phyloP scores from a whole-genome alignment of 2,888 invertebrate genomes.

The Cephonodes hylas region DNA sequence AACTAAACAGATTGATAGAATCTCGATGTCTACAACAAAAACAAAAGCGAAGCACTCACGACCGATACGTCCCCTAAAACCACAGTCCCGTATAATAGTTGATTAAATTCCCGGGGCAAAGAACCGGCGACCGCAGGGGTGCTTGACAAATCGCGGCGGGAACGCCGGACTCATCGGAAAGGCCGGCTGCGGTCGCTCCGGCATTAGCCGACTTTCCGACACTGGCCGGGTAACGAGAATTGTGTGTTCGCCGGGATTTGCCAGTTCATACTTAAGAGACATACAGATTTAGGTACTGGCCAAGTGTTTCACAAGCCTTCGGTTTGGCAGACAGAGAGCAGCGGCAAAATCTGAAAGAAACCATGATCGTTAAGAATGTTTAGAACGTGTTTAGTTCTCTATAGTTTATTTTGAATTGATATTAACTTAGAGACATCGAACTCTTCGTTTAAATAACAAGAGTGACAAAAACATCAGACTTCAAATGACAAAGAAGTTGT shows the following conservation, averaged over 20 bases:
- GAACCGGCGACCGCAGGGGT: constrained; percentile 6
- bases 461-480: too few relatives aligned
- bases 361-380: too few relatives aligned
- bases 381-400: too few relatives aligned
- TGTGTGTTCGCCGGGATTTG: constrained; percentile 4
- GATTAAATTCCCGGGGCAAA: constrained; percentile 12
- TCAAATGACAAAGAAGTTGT: neutral
- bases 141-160: constrained; percentile 11
- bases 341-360: too few relatives aligned
- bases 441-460: too few relatives aligned
- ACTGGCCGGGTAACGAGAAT: neutral
- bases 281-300: neutral
- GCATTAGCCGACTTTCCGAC: constrained; percentile 10
- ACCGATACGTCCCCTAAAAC: neutral
- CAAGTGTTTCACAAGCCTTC: neutral
- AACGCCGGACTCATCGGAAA: constrained; percentile 9
- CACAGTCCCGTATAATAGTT: constrained; percentile 3
- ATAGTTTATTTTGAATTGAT: too few relatives aligned
- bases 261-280: neutral
- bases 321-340: too few relatives aligned
- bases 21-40: too few relatives aligned
- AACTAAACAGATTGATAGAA: too few relatives aligned
- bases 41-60: too few relatives aligned
- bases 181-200: constrained; percentile 9
- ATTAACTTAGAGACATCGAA: too few relatives aligned